These are phyloP conservation scores for Narcine bancroftii DNA, from an alignment of 2,113 vertebrate genomes.

Conservation along the genomic window DNA sequence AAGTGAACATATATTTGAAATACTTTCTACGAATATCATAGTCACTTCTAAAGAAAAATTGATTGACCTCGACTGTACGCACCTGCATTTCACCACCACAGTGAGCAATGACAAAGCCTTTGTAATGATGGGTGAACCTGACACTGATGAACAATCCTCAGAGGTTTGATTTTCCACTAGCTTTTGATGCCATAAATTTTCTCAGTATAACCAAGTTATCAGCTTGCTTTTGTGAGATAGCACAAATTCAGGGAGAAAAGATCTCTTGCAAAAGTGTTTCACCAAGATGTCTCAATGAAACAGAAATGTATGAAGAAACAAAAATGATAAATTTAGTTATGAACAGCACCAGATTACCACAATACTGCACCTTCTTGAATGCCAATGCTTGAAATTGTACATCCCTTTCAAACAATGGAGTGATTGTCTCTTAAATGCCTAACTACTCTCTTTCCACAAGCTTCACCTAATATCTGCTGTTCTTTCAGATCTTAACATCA, in stretches of 20 bases:
- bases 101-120: background rate
- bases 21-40: background rate
- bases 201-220: background rate
- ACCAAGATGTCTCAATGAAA: background rate
- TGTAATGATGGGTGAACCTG: background rate
- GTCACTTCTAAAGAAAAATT: background rate
- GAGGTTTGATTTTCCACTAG: background rate
- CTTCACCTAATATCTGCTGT: background rate
- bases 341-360: background rate
- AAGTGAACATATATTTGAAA: background rate
- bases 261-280: too few species aligned
- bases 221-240: background rate
- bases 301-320: background rate
- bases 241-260: background rate
- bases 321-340: background rate
- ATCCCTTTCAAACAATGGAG: conserved; percentile 4
- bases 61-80: background rate
- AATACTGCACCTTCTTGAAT: background rate
- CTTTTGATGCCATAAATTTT: background rate
- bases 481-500: conserved; percentile 11
- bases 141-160: background rate
- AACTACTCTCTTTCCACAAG: background rate
- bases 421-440: conserved; percentile 5
- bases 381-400: background rate
- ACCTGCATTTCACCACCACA: background rate